Evolutionary conservation across 2,797 vertebrate genomes (phyloP), one percentile per base, ranked within the genome.

Genomic region (Falco concolor): DNA sequence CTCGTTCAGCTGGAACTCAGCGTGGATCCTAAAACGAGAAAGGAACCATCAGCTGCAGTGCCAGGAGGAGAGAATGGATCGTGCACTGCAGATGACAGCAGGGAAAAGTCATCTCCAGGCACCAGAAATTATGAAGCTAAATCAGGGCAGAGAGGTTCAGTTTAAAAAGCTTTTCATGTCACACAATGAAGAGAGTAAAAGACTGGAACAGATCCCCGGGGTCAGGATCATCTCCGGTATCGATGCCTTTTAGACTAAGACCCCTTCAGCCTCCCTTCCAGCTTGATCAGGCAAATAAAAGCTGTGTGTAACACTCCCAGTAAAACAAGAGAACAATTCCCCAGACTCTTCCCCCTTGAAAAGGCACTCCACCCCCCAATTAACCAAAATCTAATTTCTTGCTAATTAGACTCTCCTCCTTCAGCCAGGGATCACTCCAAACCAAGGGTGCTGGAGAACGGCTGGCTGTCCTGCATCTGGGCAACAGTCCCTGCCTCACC

Each of bases 1-100:
- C 20, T 99, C 99, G 0, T 99, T 99, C 79, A 99, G 98, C 98
- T 99, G 99, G 97, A 99, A 99, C 95, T 99, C 99, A 10, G 99
- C 99, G 0, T 99, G 99, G 96, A 99, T 99, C 97, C 99, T 99
- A 98, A 40, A 78, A 91, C 9, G 38, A 88, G 73, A 95, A 91
- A 40, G 53, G 24, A 92, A 54, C 23, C 47, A 50, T 93, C 36
- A 80, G 74, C 79, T 77, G 77, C 42, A 56, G 32, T 13, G 44
- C 60, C 4, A 5, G 67, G 73, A 84, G 54, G 34, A 80, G 23
- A 54, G 69, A 76, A 87, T 3, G 28, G 40, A 79, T 30, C 67
- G 42, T 5, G 70, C 21, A 12, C 13, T 40, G 50, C 74, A 84
- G 73, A 18, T 30, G 82, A 84, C 42, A 89, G 82, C 83, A 79